Evolutionary conservation across 2,113 vertebrate species (phyloP).

Genomic region (Onychostoma macrolepis): DNA sequence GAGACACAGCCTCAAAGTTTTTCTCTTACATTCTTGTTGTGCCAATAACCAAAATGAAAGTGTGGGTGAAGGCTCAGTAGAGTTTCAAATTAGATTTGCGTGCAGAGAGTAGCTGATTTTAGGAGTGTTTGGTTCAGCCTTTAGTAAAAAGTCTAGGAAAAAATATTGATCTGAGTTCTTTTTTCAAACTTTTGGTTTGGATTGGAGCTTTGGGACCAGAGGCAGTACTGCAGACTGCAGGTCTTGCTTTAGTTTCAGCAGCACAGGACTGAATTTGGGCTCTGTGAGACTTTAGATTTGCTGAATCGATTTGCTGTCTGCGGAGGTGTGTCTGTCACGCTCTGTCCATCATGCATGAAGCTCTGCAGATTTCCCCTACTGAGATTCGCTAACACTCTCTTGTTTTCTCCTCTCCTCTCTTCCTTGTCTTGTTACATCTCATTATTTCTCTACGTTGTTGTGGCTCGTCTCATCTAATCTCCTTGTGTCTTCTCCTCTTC

Average conservation of each 20-base stretch:
- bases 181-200: not conserved
- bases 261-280: not conserved
- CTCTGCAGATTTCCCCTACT: not conserved
- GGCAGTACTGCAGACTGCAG: not conserved
- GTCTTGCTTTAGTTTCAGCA: not conserved
- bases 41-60: not conserved
- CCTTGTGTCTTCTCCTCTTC: not conserved
- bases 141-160: not conserved
- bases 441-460: not conserved
- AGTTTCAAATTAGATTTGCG: not conserved
- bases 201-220: not conserved
- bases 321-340: not conserved
- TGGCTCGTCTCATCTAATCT: not conserved
- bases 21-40: not conserved
- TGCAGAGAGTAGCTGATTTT: not conserved
- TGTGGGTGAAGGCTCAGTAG: not conserved
- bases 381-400: not conserved
- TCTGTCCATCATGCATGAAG: slow-evolving; percentile 16
- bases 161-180: not conserved
- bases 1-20: not conserved
- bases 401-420: not conserved
- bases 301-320: slow-evolving; percentile 41
- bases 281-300: slow-evolving; percentile 26
- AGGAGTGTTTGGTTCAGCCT: not conserved
- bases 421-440: not conserved